These are phyloP conservation scores for Labeo calbasu DNA, from an alignment of 2,797 vertebrate species.

Conservation along the genomic window DNA sequence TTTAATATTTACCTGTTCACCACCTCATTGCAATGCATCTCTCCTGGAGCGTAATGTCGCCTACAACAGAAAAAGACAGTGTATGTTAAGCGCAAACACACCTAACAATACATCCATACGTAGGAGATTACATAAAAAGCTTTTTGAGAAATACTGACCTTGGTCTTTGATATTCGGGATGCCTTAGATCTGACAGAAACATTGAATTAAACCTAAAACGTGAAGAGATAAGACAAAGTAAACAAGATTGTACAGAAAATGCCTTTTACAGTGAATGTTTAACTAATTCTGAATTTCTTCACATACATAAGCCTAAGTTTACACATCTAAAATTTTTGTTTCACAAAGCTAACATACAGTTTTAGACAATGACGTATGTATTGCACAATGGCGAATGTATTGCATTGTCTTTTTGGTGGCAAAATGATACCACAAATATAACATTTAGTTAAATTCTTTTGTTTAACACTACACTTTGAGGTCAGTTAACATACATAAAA, in stretches of 20 bases:
- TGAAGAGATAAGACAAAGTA: conserved; percentile 24
- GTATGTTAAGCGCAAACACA: background rate
- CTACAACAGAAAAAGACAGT: background rate
- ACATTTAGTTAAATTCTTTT: background rate
- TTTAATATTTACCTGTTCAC: conserved; percentile 20
- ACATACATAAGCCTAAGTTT: too few species aligned
- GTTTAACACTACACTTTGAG: background rate
- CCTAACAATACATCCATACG: background rate
- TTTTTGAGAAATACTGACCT: conserved; percentile 60
- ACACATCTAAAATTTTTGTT: background rate
- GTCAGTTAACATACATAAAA: background rate
- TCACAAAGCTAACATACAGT: background rate
- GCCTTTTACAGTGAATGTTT: background rate
- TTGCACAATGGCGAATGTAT: too few species aligned
- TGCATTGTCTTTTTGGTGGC: too few species aligned
- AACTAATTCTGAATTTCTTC: background rate
- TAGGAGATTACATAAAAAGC: background rate
- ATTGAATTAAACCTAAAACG: conserved; percentile 60
- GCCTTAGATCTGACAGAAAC: conserved; percentile 44
- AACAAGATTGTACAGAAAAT: conserved; percentile 9
- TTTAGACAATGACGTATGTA: background rate
- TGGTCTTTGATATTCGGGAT: conserved; percentile 48
- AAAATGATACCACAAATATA: background rate
- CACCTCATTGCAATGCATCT: conserved; percentile 15
- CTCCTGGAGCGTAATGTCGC: conserved; percentile 18